A percentile compares a stretch with the other conserved stretches of the same genome.
These are phyloP conservation scores for Sula dactylatra DNA, from an alignment of 2,113 vertebrate genomes.

Conservation along the genomic window DNA sequence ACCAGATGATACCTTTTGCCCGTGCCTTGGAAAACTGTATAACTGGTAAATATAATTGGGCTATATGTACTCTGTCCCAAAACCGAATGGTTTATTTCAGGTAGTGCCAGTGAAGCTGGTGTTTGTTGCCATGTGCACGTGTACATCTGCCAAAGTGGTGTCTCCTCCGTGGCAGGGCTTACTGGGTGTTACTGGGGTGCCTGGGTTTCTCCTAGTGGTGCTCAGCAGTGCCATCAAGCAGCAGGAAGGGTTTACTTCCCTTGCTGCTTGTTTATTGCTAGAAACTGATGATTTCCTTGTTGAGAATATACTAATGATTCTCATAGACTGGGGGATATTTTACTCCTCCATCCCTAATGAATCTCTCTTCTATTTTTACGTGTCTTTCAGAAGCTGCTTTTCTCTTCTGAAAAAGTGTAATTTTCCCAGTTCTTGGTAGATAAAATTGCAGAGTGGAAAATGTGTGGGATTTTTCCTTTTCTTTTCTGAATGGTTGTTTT, in stretches of 20 bases:
- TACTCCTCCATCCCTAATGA: neutral
- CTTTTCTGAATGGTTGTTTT: neutral
- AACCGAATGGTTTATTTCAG: neutral
- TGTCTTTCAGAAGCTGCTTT: neutral
- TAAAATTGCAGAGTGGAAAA: neutral
- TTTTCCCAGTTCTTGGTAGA: neutral
- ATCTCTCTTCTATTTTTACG: fast-evolving
- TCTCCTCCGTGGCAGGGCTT: neutral
- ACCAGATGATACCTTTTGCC: neutral
- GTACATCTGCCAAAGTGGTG: neutral
- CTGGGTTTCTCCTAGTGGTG: neutral
- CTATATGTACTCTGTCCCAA: neutral
- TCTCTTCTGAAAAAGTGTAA: neutral
- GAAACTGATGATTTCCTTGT: neutral
- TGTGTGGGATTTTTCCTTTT: neutral
- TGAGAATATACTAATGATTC: neutral
- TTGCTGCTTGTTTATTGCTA: neutral
- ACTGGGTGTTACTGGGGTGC: neutral
- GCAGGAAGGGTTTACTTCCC: neutral
- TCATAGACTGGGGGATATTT: neutral
- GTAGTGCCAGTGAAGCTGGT: neutral
- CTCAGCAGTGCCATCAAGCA: neutral
- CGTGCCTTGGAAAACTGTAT: neutral
- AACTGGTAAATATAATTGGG: neutral
- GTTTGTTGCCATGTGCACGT: neutral